Conservation (phyloP, 2,888 invertebrate genomes). For the Xanthorhoe designata region DNA sequence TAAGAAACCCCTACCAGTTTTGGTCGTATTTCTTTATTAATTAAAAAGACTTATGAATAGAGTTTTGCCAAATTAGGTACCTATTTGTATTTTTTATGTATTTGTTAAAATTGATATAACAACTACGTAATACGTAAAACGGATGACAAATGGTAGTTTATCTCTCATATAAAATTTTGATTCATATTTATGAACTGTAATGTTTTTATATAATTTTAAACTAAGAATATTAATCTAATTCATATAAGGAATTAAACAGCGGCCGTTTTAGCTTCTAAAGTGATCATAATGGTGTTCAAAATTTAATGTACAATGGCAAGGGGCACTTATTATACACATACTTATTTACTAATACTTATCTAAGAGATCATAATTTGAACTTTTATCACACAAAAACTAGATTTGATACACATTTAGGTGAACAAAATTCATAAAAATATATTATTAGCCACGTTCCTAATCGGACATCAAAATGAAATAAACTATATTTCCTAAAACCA, state of each 20-base stretch:
- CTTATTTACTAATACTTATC: constrained; percentile 13
- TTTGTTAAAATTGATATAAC: no score
- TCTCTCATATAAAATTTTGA: no score
- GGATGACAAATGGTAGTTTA: no score
- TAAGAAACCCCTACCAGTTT: neutral
- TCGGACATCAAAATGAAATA: neutral
- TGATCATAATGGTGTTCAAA: neutral
- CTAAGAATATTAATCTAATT: no score
- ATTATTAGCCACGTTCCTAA: neutral
- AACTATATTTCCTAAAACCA: neutral
- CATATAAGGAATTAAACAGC: neutral
- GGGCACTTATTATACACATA: neutral
- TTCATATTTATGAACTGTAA: no score
- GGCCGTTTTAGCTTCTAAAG: neutral
- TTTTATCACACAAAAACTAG: constrained; percentile 40
- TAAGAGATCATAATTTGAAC: constrained; percentile 40
- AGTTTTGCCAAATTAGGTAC: no score
- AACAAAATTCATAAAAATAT: constrained; percentile 8
- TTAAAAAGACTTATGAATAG: no score
- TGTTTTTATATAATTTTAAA: no score
- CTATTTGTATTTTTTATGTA: no score
- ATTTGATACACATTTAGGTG: constrained; percentile 36
- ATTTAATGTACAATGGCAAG: neutral
- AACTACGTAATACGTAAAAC: no score
- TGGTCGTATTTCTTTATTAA: neutral